Evolutionary conservation across 2,797 vertebrate species (phyloP), one percentile per base, ranked within the genome.

Genomic region (Phrynocephalus forsythii): DNA sequence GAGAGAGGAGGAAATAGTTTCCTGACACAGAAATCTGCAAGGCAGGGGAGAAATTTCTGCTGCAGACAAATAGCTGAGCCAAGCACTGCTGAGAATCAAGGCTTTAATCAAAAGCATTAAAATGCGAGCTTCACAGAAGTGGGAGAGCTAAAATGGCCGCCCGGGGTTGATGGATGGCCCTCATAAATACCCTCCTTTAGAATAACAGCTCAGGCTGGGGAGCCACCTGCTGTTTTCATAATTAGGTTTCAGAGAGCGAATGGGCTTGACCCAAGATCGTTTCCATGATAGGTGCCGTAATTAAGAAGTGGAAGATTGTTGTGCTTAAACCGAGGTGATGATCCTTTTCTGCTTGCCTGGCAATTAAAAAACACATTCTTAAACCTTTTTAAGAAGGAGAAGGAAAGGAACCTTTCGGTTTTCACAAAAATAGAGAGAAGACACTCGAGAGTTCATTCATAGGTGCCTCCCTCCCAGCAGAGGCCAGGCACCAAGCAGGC

Each of bases 81-180:
- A 26, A 90, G 79, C 87, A 84, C 92, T 91, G 83, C 88, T 88
- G 90, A 77, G 91, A 92, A 90, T 79, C 86, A 72, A 92, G 71
- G 80, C 85, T 93, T 91, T 93, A 93, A 93, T 93, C 93, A 87
- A 91, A 93, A 93, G 89, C 84, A 86, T 91, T 91, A 93, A 94
- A 94, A 87, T 85, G 80, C 88, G 91, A 92, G 85, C 89, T 93
- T 90, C 71, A 44, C 83, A 52, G 89, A 91, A 86, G 86, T 85
- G 73, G 90, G 93, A 83, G 86, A 84, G 79, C 28, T 85, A 79
- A 90, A 91, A 92, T 84, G 81, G 89, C 92, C 86, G 56, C 85
- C 63, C 60, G 48, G 86, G 26, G 82, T 69, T 91, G 92, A 93
- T 79, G 83, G 92, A 94, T 91, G 90, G 90, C 63, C 38, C 92